Evolutionary conservation across 2,113 vertebrate genomes (phyloP).

Genomic region (Condylura cristata): DNA sequence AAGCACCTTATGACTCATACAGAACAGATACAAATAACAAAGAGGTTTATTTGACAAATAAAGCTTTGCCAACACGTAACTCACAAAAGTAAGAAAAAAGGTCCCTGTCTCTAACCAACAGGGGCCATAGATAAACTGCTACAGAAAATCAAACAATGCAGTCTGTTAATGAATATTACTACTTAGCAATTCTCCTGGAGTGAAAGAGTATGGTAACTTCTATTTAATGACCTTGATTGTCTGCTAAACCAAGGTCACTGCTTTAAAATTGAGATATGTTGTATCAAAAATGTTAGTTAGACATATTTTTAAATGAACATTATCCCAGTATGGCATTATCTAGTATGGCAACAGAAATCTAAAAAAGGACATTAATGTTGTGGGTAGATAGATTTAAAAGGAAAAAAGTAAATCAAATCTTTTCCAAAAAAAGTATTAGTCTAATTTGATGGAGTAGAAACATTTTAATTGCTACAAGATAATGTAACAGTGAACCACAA

Average conservation of each 20-base stretch:
- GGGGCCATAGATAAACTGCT: background rate
- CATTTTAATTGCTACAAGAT: conserved; percentile 1
- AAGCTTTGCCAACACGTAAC: background rate
- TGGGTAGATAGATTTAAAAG: background rate
- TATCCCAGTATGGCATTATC: background rate
- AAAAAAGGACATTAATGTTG: background rate
- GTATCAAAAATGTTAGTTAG: background rate
- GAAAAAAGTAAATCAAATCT: conserved; percentile 26
- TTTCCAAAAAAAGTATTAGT: background rate
- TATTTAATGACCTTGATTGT: background rate
- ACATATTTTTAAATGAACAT: background rate
- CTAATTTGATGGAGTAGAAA: background rate
- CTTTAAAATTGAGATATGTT: conserved; percentile 9
- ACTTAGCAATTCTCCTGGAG: background rate
- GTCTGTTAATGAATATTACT: background rate
- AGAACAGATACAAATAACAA: background rate
- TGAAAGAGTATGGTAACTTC: background rate
- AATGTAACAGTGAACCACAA: background rate
- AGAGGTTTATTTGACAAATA: background rate
- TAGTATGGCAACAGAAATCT: background rate
- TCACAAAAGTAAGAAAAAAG: conserved; percentile 24
- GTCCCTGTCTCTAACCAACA: background rate
- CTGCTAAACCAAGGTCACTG: background rate
- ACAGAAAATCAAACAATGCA: background rate
- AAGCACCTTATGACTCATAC: background rate